Conservation (phyloP, 2,113 vertebrate species). For the Siphamia tubifer region DNA sequence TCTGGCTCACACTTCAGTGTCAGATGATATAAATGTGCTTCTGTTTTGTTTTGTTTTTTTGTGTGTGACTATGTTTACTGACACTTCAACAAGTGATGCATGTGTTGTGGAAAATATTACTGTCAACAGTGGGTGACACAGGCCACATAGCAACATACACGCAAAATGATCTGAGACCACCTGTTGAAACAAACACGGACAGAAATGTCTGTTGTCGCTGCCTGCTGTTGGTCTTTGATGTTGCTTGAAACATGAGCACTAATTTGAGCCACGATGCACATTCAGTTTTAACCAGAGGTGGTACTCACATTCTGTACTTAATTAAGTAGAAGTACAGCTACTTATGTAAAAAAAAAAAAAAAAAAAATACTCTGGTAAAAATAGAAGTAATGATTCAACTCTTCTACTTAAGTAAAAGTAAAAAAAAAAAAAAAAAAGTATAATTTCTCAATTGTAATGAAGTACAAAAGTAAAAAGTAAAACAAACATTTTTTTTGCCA, state of each 20-base stretch:
- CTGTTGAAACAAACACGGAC: conserved; percentile 7
- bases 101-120: conserved; percentile 25
- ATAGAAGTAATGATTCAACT: no score
- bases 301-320: no score
- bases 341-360: no score
- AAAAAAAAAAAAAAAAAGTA: no score
- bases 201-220: background rate
- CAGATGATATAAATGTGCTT: background rate
- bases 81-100: background rate
- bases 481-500: no score
- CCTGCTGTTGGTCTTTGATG: background rate
- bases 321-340: no score
- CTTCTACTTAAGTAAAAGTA: no score
- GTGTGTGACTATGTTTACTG: background rate
- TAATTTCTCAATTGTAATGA: no score
- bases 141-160: background rate
- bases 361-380: no score
- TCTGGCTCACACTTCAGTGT: background rate
- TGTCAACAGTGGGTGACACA: background rate
- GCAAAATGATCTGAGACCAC: background rate
- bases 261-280: conserved; percentile 18
- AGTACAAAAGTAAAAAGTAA: no score
- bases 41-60: background rate
- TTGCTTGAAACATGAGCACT: conserved; percentile 17
- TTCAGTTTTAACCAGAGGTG: conserved; percentile 39